Evolutionary conservation across 2,888 invertebrate genomes (phyloP), one percentile per base, ranked within the genome.

Genomic region (Cepaea hortensis): DNA sequence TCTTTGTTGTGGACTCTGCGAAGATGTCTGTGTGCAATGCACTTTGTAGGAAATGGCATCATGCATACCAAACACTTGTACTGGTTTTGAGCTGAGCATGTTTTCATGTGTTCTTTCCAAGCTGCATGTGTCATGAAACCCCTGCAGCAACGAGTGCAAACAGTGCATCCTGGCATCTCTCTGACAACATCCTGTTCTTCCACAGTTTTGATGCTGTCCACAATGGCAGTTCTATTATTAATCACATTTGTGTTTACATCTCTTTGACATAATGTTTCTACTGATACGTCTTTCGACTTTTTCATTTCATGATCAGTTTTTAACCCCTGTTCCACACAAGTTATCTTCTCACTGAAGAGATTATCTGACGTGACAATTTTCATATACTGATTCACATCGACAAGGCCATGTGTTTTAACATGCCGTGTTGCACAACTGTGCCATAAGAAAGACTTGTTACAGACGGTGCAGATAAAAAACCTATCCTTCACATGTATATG

Each of bases 401-500:
- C 20, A 76, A 76, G 0, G 18, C 75, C 75, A 76, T 76, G 75
- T 76, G 75, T 76, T 50, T 76, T 76, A 18, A 76, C 50, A 76
- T 76, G 75, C 15, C 75, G 15, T 15, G 75, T 76, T 50, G 75
- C 75, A 50, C 75, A 76, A 18, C 75, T 76, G 20, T 76, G 75
- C 75, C 75, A 76, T 20, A 76, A 76, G 20, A 76, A 76, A 20
- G 75, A 76, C 18, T 76, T 76, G 50, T 50, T 76, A 7, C 75
- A 76, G 18, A 76, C 75, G 48, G 75, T 76, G 48, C 75, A 76
- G 48, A 76, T 50, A 76, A 76, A 76, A 76, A 48, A 76, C 20
- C 75, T 76, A 18, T 76, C 75, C 75, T 76, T 76, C 48, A 76
- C 75, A 76, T 76, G 75, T 48, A 76, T 76, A 76, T 76, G 75